Percentiles rank a stretch among this genome's conserved stretches.
phyloP scores from a whole-genome alignment of 1,140 invertebrate genomes.

The Drosophila ohnishii region DNA sequence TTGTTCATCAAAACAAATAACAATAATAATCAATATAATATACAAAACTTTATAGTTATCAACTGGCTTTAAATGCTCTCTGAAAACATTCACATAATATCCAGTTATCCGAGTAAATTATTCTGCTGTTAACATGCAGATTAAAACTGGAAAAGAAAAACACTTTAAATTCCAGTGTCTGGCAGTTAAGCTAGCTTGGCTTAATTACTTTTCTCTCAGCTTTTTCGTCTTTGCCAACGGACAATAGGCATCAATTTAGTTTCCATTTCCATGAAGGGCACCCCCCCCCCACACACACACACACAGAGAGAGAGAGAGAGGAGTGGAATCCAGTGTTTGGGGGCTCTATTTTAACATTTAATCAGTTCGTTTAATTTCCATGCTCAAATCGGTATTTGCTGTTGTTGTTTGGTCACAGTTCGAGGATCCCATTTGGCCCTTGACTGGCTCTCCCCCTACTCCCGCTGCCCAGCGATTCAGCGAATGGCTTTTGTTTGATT shows the following conservation, averaged over 20 bases:
- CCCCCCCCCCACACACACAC: too few species aligned
- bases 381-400: slow-evolving; percentile 53
- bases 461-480: background rate
- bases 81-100: background rate
- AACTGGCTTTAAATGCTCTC: too few species aligned
- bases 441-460: background rate
- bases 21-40: too few species aligned
- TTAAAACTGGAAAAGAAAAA: background rate
- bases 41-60: too few species aligned
- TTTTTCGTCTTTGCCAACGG: slow-evolving; percentile 15
- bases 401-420: slow-evolving; percentile 52
- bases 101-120: background rate
- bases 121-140: background rate
- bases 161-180: slow-evolving; percentile 1
- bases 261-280: slow-evolving; percentile 10
- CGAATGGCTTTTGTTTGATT: slow-evolving; percentile 36
- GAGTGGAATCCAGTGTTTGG: background rate
- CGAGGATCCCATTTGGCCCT: slow-evolving; percentile 30
- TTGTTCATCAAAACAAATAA: background rate
- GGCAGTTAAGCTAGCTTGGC: slow-evolving; percentile 22
- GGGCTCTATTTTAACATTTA: slow-evolving; percentile 67
- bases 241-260: slow-evolving; percentile 39
- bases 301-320: too few species aligned
- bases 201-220: slow-evolving; percentile 22
- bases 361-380: slow-evolving; percentile 69